Conservation (phyloP, 2,888 invertebrate species). For the Cheilosia urbana region DNA sequence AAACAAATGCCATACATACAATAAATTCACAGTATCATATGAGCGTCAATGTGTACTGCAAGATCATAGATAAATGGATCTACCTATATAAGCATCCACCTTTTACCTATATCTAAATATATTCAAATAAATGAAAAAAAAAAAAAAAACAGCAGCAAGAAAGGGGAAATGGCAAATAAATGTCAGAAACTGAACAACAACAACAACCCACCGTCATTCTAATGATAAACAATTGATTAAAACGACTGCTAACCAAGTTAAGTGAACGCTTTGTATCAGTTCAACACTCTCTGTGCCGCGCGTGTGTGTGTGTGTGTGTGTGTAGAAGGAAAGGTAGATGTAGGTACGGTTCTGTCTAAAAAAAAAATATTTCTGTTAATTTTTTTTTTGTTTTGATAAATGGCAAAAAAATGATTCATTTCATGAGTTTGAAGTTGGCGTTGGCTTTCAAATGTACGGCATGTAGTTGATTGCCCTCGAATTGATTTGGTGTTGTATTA, state of each 20-base stretch:
- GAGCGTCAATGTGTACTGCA: conserved; percentile 1
- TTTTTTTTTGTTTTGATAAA: conserved; percentile 60
- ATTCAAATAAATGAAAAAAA: conserved; percentile 1
- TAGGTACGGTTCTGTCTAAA: conserved; percentile 12
- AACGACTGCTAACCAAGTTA: conserved; percentile 42
- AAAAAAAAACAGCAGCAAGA: conserved; percentile 10
- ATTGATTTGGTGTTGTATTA: conserved; percentile 74
- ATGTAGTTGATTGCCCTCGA: conserved; percentile 72
- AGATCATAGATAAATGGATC: conserved; percentile 31
- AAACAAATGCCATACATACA: conserved; percentile 26
- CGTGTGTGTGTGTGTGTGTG: not conserved
- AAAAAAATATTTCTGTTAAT: not conserved
- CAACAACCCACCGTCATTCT: conserved; percentile 40
- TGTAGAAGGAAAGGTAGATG: conserved; percentile 3
- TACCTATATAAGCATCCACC: not conserved
- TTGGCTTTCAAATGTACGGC: conserved; percentile 41
- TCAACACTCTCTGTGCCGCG: conserved; percentile 28
- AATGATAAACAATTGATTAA: conserved; percentile 64
- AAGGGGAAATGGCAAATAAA: conserved; percentile 34
- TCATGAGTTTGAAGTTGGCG: conserved; percentile 66
- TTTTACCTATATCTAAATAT: conserved; percentile 20
- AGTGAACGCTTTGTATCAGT: conserved; percentile 58
- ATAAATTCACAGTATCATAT: conserved; percentile 37
- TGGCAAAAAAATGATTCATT: conserved; percentile 73
- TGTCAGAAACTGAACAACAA: conserved; percentile 37